Percentiles rank a stretch among this genome's conserved stretches.
Evolutionary conservation across 2,113 vertebrate species (phyloP).

Genomic region (Forbesichthys papilliferus): DNA sequence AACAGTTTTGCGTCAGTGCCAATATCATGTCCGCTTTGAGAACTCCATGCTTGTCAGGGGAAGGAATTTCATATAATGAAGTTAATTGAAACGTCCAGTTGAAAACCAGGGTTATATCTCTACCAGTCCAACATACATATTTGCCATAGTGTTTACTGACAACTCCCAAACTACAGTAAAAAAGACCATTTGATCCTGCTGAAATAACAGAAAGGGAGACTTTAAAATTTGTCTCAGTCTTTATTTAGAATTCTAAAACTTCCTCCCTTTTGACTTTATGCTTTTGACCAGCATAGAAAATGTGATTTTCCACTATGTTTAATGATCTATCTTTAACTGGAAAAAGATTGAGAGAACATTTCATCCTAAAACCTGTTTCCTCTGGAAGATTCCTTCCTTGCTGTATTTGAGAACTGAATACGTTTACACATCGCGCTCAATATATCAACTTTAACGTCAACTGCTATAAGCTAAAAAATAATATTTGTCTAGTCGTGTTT

Average conservation of each 20-base stretch:
- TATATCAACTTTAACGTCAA: slow-evolving; percentile 63
- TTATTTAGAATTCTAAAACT: slow-evolving; percentile 64
- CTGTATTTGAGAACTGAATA: slow-evolving; percentile 41
- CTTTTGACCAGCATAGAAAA: slow-evolving; percentile 55
- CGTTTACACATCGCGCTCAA: slow-evolving; percentile 52
- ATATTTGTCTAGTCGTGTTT: slow-evolving; percentile 66
- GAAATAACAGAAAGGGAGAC: slow-evolving; percentile 57
- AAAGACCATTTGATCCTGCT: slow-evolving; percentile 49
- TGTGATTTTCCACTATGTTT: slow-evolving; percentile 67
- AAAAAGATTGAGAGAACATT: slow-evolving; percentile 66
- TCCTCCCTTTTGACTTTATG: slow-evolving; percentile 46
- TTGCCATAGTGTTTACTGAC: slow-evolving; percentile 67
- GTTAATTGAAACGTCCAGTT: slow-evolving; percentile 47
- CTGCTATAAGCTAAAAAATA: slow-evolving; percentile 61
- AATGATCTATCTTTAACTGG: slow-evolving; percentile 63
- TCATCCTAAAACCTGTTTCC: slow-evolving; percentile 56
- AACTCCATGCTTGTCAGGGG: slow-evolving; percentile 30
- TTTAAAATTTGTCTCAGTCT: slow-evolving; percentile 58
- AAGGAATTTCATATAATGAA: slow-evolving; percentile 24
- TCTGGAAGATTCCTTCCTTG: slow-evolving; percentile 49
- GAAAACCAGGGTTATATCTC: slow-evolving; percentile 32
- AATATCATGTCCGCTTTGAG: slow-evolving; percentile 36
- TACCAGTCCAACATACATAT: slow-evolving; percentile 63
- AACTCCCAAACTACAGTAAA: slow-evolving; percentile 31
- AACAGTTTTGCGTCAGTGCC: slow-evolving; percentile 43